A percentile compares a stretch with the other conserved stretches of the same genome.
These are phyloP conservation scores for Corydoras maculifer DNA, from an alignment of 2,113 vertebrate species.

Conservation along the genomic window DNA sequence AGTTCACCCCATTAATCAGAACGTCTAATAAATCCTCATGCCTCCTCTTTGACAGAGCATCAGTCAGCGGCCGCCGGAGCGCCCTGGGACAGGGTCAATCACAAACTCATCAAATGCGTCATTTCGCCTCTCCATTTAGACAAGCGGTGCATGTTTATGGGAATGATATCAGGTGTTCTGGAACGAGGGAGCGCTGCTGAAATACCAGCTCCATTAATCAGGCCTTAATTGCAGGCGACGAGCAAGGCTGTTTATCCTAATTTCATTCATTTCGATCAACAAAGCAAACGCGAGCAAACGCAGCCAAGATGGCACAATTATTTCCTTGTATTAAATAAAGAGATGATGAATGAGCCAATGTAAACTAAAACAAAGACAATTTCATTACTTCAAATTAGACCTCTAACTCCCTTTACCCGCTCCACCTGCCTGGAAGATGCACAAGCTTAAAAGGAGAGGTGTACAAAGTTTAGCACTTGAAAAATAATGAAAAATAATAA, in stretches of 20 bases:
- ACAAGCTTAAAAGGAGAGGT: no score
- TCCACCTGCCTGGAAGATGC: not conserved
- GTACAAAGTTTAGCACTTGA: no score
- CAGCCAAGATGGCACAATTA: slow-evolving; percentile 80
- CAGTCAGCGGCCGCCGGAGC: slow-evolving; percentile 80
- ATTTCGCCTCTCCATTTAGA: slow-evolving; percentile 99
- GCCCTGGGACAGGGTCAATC: slow-evolving; percentile 92
- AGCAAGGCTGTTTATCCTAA: slow-evolving; percentile 96
- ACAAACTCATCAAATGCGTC: slow-evolving; percentile 99
- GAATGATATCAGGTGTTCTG: slow-evolving; percentile 99
- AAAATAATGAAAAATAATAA: no score
- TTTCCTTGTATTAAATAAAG: slow-evolving; percentile 83
- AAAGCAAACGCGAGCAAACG: slow-evolving; percentile 86
- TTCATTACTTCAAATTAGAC: slow-evolving; percentile 73
- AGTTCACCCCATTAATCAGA: slow-evolving; percentile 88
- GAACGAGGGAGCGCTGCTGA: slow-evolving; percentile 92
- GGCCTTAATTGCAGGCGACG: slow-evolving; percentile 96
- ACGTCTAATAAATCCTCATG: slow-evolving; percentile 89
- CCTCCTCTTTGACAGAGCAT: slow-evolving; percentile 84
- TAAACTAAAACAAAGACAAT: slow-evolving; percentile 79
- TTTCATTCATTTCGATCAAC: slow-evolving; percentile 99
- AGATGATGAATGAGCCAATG: slow-evolving; percentile 85
- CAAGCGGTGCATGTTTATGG: slow-evolving; percentile 99
- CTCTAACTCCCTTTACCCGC: slow-evolving; percentile 4
- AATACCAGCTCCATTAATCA: slow-evolving; percentile 96